Evolutionary conservation across 2,888 invertebrate genomes (phyloP), one percentile per base, ranked within the genome.

Genomic region (Pristionchus fissidentatus): DNA sequence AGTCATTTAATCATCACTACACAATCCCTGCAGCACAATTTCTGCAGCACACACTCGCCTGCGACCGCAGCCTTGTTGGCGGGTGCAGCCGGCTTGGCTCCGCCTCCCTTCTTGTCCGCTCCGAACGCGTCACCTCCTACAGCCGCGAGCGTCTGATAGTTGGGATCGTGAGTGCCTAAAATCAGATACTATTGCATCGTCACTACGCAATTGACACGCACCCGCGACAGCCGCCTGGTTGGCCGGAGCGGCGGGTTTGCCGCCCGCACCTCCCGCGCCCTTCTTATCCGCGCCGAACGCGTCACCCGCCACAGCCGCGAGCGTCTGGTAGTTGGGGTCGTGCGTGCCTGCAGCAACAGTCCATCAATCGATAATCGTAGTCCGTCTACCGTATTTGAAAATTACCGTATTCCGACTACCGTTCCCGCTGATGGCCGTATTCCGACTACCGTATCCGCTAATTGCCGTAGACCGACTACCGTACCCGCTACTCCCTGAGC

Each of bases 211-310:
- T 43, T n/a, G 41, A n/a, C 3, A 3, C 66, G 1, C 32, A 70
- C 70, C 70, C n/a, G 70, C 70, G n/a, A 70, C 70, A 10, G 70
- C 70, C 1, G 70, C 70, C 70, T 70, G 38, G 43, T 70, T 70
- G 41, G 26, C 70, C 7, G 70, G 70, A 26, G 70, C 70, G 26
- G 57, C 57, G 38, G 41, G 41, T 2, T 26, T 41, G 2, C 70
- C 62, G 10, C 15, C 29, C 1, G n/a, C 70, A 41, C 70, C 70
- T 43, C 41, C 70, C 0, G 41, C 70, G n/a, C 8, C 41, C 70
- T 70, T 70, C 70, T 70, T 70, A 32, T 70, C 70, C 26, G 70
- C 70, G 22, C 70, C 70, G 70, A 70, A 70, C 10, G 70, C 70
- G 26, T 70, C 70, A 7, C 70, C 70, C 8, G 41, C 70, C n/a